Evolutionary conservation across 2,797 vertebrate species (phyloP), one percentile per base, ranked within the genome.

Genomic region (Acipenser transmontanus): DNA sequence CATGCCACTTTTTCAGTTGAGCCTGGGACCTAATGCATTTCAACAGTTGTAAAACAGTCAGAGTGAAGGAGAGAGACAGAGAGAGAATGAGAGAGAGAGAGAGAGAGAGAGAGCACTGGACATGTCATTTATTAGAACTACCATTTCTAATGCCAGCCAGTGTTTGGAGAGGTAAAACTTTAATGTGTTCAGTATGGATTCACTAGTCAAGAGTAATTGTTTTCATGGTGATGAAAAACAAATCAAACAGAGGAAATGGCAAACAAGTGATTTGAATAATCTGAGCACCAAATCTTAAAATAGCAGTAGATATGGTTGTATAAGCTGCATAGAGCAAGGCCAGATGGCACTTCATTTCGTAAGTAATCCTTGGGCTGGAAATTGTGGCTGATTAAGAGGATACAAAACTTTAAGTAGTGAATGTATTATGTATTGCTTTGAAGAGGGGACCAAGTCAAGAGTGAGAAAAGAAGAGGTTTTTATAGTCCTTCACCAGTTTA

Each of bases 151-250:
- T 73, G 73, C 66, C 60, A 7, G 56, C 69, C 73, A 77, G 78
- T 80, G 60, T 73, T 67, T 76, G 73, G 74, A 68, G 66, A 62
- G 69, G 73, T 47, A n/a, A 11, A 65, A 56, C 63, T 80, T 78
- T 71, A 72, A 80, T 79, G 76, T 77, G 76, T 71, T 79, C 74
- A 69, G 70, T 73, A 71, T 65, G 63, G 73, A 17, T 70, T 62
- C 71, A 70, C 72, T 59, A 72, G 64, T 77, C 65, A 49, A 34
- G 64, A 66, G 64, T 71, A 67, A 69, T 63, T 17, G 66, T 70
- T 68, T 75, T 12, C 66, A 76, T 72, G 80, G 77, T 12, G 54
- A 10, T 57, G 54, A 9, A 57, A n/a, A 57, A 57, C 10, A 57
- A 57, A 57, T 57, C 10, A 57, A 57, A 57, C 10, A 6, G 11